Percentiles rank a stretch among this genome's conserved stretches.
Evolutionary conservation across 2,797 vertebrate genomes (phyloP).

Genomic region (Onychomys leucogaster): DNA sequence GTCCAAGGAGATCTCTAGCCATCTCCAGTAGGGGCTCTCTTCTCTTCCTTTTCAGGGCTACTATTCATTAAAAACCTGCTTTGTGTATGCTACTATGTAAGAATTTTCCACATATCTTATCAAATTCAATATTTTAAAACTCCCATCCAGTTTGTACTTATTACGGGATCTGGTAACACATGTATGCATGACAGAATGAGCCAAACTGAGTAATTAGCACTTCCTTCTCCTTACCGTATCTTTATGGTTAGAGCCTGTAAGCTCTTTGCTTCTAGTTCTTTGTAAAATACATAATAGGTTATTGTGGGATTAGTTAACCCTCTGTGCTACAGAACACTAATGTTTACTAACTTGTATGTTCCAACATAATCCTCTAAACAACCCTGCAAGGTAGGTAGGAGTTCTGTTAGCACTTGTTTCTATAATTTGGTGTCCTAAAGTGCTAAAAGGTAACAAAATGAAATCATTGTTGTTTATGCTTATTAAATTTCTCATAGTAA

Average conservation of each 20-base stretch:
- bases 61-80: not conserved
- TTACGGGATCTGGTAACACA: not conserved
- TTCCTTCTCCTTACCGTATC: not conserved
- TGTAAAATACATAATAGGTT: not conserved
- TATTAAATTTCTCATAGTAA: slow-evolving; percentile 10
- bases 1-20: not conserved
- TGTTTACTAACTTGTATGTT: not conserved
- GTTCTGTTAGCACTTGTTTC: not conserved
- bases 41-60: not conserved
- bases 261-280: not conserved
- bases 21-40: not conserved
- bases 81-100: not conserved
- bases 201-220: not conserved
- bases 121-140: not conserved
- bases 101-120: not conserved
- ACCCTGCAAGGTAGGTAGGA: not conserved
- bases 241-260: not conserved
- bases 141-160: not conserved
- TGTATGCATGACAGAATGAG: not conserved
- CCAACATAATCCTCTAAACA: not conserved
- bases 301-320: not conserved
- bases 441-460: slow-evolving; percentile 14
- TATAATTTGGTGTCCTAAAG: slow-evolving; percentile 29
- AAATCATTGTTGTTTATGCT: slow-evolving; percentile 18
- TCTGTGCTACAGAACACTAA: not conserved